Evolutionary conservation across 2,888 invertebrate species (phyloP), one percentile per base, ranked within the genome.

Genomic region (Dryococelus australis): DNA sequence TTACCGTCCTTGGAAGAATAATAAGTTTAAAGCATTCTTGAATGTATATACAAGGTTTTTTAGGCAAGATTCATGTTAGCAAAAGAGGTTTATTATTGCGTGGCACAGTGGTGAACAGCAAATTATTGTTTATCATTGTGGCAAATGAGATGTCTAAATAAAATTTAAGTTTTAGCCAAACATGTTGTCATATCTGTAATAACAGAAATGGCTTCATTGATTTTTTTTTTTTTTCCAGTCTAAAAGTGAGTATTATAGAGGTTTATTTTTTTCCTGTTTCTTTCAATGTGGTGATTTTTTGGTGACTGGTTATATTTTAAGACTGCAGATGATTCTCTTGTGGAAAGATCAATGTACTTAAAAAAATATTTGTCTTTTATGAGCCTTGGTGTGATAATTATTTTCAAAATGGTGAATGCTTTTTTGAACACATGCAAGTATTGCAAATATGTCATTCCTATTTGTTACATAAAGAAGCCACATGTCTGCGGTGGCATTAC

Each of bases 241-340:
- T 12, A 65, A 65, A n/a, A 65, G n/a, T 24, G n/a, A n/a, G 65
- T 47, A 47, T 8, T 13, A 6, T 65, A n/a, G 65, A 65, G n/a
- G 0, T 65, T 65, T 8, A 10, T 16, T 65, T 65, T 65, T 3
- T 65, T 65, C 8, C 51, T 8, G 12, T 12, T 65, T 65, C 65
- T 65, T 65, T 65, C 65, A 65, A 65, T 65, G 65, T 65, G 65
- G 65, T 65, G 20, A 65, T 65, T 65, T 65, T 65, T 65, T 65
- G 65, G 65, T 65, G 65, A 65, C n/a, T 65, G 65, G 65, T 65
- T 65, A 65, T 24, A n/a, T 65, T 65, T 65, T 65, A 65, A 65
- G 65, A 65, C 65, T 65, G 65, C 65, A 65, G 65, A 20, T 65
- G 13, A 65, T 65, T 65, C 24, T 65, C 65, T 65, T 65, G n/a